phyloP scores from a whole-genome alignment of 2,797 vertebrate species.

The Antennarius maculatus region DNA sequence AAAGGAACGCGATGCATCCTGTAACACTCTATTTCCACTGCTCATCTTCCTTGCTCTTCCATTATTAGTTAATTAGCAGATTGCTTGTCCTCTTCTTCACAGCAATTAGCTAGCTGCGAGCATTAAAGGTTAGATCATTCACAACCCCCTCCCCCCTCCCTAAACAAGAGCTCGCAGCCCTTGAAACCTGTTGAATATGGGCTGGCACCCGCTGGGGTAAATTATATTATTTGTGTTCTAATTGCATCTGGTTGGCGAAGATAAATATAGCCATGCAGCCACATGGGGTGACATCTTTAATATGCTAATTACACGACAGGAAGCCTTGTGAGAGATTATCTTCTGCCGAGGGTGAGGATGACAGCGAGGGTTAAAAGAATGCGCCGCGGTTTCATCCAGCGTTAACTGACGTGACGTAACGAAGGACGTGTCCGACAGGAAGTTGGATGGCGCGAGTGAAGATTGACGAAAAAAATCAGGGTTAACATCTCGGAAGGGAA shows the following conservation, averaged over 20 bases:
- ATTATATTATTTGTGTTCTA: conserved; percentile 72
- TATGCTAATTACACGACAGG: conserved; percentile 75
- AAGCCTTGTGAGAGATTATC: conserved; percentile 51
- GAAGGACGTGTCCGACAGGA: conserved; percentile 49
- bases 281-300: conserved; percentile 70
- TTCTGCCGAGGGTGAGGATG: conserved; percentile 33
- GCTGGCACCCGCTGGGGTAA: conserved; percentile 41
- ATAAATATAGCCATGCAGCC: conserved; percentile 69
- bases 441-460: conserved; percentile 28
- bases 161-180: conserved; percentile 28
- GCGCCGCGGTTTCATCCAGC: conserved; percentile 32
- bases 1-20: conserved; percentile 34
- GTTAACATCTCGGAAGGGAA: conserved; percentile 39
- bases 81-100: conserved; percentile 64
- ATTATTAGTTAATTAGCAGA: conserved; percentile 73
- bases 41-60: conserved; percentile 49
- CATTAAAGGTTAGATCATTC: conserved; percentile 66
- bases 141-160: conserved; percentile 44
- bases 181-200: conserved; percentile 57
- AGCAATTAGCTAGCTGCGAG: conserved; percentile 68
- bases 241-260: conserved; percentile 71
- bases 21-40: conserved; percentile 36
- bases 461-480: conserved; percentile 43
- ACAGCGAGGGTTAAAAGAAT: conserved; percentile 44
- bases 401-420: conserved; percentile 59